Evolutionary conservation across 2,113 vertebrate species (phyloP).

Genomic region (Meles meles): DNA sequence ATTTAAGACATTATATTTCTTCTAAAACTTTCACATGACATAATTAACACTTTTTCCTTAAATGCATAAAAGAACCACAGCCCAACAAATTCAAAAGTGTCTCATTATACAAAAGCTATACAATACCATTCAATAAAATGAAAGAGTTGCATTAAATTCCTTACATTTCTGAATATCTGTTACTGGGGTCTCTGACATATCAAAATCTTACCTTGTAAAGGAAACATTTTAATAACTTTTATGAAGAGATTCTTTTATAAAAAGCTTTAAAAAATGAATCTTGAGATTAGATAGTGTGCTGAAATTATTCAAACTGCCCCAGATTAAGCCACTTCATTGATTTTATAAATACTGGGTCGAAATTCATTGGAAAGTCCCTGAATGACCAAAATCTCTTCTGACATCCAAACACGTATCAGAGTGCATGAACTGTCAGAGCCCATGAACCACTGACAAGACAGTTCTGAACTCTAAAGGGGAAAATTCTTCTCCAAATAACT

Average conservation of each 20-base stretch:
- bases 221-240: constrained; percentile 45
- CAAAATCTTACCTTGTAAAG: background rate
- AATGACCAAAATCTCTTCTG: constrained; percentile 27
- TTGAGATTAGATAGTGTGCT: constrained; percentile 32
- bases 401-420: constrained; percentile 28
- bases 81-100: background rate
- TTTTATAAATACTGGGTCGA: constrained; percentile 54
- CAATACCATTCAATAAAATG: background rate
- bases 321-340: constrained; percentile 64
- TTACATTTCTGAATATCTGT: background rate
- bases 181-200: background rate
- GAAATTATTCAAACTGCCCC: constrained; percentile 65
- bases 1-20: background rate
- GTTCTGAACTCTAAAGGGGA: constrained; percentile 51
- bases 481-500: constrained; percentile 25
- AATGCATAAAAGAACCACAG: background rate
- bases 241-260: constrained; percentile 50
- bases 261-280: constrained; percentile 41
- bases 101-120: background rate
- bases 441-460: background rate
- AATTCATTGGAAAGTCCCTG: constrained; percentile 49
- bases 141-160: background rate
- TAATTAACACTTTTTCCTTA: background rate
- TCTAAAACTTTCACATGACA: background rate
- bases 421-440: background rate